Percentiles rank a stretch among this genome's conserved stretches.
Conservation (phyloP, 2,113 vertebrate genomes). For the Tachycineta bicolor region DNA sequence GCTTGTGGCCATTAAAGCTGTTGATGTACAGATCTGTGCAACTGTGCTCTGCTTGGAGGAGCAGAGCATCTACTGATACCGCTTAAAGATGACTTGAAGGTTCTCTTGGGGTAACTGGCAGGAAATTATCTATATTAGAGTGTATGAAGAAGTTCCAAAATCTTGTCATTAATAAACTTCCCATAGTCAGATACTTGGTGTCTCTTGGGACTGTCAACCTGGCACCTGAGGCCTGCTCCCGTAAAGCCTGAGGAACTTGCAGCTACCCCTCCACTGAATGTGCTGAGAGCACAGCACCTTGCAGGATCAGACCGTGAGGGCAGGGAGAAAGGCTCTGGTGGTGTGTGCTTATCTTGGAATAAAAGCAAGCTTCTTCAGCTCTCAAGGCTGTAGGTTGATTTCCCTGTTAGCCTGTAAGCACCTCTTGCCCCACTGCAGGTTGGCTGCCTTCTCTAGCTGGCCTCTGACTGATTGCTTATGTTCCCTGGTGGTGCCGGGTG, state of each 20-base stretch:
- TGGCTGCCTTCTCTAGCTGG: not conserved
- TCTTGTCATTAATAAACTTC: not conserved
- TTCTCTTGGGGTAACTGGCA: not conserved
- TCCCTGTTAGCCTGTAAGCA: not conserved
- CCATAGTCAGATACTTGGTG: not conserved
- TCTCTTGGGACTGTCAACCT: not conserved
- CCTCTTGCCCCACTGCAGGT: not conserved
- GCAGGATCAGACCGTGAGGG: not conserved
- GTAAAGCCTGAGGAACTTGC: fast-evolving
- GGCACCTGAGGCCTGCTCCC: not conserved
- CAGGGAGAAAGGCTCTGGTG: not conserved
- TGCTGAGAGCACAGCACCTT: not conserved
- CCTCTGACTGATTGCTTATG: fast-evolving
- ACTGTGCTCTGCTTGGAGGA: not conserved
- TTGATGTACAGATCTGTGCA: not conserved
- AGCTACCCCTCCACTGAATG: fast-evolving
- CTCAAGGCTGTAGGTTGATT: not conserved
- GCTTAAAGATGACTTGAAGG: not conserved
- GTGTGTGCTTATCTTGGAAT: not conserved
- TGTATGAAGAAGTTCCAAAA: not conserved
- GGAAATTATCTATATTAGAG: fast-evolving
- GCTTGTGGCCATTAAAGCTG: not conserved
- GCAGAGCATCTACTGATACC: not conserved
- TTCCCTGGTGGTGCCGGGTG: not conserved
- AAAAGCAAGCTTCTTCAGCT: not conserved